phyloP scores from a whole-genome alignment of 30 jellyfish, hydroid and myxozoan species.

The Mastigias papua region DNA sequence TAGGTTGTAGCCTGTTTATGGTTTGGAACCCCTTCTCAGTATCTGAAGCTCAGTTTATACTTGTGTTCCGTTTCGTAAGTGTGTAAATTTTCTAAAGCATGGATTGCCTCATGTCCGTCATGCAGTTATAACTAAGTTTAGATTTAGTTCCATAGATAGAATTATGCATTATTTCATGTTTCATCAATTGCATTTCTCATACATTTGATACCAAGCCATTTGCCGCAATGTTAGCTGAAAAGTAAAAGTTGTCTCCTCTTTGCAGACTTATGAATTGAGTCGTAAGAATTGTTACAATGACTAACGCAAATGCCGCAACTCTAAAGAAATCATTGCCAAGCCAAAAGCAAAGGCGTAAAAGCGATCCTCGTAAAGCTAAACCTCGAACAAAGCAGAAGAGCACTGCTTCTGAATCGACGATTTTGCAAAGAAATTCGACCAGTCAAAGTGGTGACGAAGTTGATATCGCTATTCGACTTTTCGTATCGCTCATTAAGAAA shows the following conservation, averaged over 20 bases:
- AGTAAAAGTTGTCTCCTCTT: neutral
- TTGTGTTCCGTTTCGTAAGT: too few species aligned
- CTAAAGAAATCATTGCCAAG: constrained; percentile 68
- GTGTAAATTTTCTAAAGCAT: too few species aligned
- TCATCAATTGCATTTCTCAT: too few species aligned
- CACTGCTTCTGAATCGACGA: constrained; percentile 43
- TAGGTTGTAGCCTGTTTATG: too few species aligned
- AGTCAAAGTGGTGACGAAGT: constrained; percentile 46
- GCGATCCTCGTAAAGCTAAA: constrained; percentile 71
- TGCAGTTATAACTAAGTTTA: too few species aligned
- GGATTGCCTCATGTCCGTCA: too few species aligned
- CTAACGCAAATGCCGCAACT: constrained; percentile 45
- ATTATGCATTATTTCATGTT: too few species aligned
- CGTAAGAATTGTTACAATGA: constrained; percentile 11
- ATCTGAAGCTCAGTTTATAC: too few species aligned
- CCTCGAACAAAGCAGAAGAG: constrained; percentile 49
- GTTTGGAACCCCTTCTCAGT: too few species aligned
- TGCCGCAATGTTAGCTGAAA: neutral
- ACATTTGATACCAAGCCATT: neutral
- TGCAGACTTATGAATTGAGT: constrained; percentile 8
- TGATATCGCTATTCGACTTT: constrained; percentile 51
- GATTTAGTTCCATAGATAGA: too few species aligned
- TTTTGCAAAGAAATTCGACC: constrained; percentile 12
- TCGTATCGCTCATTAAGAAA: constrained; percentile 54
- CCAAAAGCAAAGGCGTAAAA: constrained; percentile 67